These are phyloP conservation scores for Ginglymostoma cirratum DNA, from an alignment of 2,113 vertebrate genomes.

Conservation along the genomic window DNA sequence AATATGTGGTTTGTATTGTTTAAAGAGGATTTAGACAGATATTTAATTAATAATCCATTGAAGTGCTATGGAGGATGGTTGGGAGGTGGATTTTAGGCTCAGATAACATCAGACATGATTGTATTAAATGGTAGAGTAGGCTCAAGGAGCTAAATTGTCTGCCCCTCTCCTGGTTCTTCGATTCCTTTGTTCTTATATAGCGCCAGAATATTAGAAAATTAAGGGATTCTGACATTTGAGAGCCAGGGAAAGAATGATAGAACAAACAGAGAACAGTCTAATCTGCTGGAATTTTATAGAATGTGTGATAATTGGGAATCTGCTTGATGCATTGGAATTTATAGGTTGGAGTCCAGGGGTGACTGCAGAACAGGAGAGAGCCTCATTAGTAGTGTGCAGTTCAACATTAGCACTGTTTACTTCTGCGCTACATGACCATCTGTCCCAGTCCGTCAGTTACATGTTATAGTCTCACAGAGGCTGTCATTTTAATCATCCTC, in stretches of 20 bases:
- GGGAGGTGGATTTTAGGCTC: no score
- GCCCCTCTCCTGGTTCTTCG: no score
- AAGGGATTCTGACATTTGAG: neutral
- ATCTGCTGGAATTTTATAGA: neutral
- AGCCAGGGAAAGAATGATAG: neutral
- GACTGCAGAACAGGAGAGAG: neutral
- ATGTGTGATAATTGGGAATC: neutral
- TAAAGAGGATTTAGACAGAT: no score
- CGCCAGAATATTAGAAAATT: neutral
- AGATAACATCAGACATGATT: no score
- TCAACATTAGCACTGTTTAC: neutral
- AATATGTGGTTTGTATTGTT: neutral
- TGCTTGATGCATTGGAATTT: neutral
- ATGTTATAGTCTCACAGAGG: neutral
- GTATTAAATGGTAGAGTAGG: no score
- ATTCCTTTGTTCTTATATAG: neutral
- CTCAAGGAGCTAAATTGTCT: no score
- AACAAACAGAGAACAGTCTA: neutral
- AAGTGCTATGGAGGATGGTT: no score
- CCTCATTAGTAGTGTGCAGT: neutral
- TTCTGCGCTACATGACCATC: neutral
- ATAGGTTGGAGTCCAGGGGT: neutral
- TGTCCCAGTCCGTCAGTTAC: neutral
- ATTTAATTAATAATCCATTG: no score
- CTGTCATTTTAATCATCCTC: neutral